Conservation (phyloP, 1,140 invertebrate genomes). For the Saxidomus purpurata region DNA sequence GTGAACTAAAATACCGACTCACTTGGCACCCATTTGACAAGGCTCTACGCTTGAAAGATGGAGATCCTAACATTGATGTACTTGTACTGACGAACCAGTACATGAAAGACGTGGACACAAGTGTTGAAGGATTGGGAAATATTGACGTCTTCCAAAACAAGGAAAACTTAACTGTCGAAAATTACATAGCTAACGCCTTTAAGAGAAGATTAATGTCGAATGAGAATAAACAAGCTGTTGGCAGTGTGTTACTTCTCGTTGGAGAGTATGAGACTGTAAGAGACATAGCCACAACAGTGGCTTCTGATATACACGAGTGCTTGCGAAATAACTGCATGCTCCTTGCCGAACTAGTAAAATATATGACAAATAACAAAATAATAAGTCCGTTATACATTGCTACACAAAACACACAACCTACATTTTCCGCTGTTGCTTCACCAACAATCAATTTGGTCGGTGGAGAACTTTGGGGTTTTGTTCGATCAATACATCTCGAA, state of each 20-base stretch:
- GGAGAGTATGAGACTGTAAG: not conserved
- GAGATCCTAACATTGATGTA: not conserved
- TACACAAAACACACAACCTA: conserved; percentile 43
- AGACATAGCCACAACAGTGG: not conserved
- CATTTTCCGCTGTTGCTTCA: not conserved
- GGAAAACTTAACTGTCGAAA: not conserved
- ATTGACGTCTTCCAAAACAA: not conserved
- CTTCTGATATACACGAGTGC: not conserved
- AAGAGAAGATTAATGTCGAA: no score
- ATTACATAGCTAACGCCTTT: not conserved
- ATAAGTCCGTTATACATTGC: conserved; percentile 8
- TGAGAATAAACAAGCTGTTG: not conserved
- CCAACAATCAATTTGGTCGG: not conserved
- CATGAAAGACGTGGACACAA: not conserved
- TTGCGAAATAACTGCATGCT: conserved; percentile 17
- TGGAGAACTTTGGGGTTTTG: conserved; percentile 49
- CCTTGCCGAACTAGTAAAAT: not conserved
- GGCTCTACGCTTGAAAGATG: not conserved
- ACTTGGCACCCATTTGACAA: not conserved
- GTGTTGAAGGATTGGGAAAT: not conserved
- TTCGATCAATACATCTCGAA: conserved; percentile 35
- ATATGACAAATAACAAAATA: not conserved
- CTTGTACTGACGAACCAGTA: not conserved
- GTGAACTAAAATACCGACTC: conserved; percentile 58
- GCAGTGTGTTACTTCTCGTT: not conserved